Base-by-base conservation (phyloP, 2,113 vertebrate species). In the Pithys albifrons region DNA sequence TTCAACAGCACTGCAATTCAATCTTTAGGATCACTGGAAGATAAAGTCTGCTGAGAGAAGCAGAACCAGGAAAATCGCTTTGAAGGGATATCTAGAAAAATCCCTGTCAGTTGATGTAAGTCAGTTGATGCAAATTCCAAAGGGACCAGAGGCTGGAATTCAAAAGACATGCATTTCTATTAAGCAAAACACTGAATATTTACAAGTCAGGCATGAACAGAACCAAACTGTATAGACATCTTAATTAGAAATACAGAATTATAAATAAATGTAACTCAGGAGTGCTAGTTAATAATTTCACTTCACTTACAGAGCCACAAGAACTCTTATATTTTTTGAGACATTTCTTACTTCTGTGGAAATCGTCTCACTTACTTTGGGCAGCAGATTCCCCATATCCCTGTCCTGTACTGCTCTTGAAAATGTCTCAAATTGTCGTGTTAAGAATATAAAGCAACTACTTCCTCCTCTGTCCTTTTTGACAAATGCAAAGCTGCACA, bases 131-230 rank as follows among this genome's bases (percentile, higher is more conserved):
- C 54, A 72, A 71, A 91, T 73, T 94, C 94, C 83, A 88, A 96
- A 88, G 65, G 29, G 69, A 74, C 69, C 46, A 79, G 75, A 81
- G 17, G 82, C 91, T 94, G 92, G 64, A 95, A 91, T 93, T 91
- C 82, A 86, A 90, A 91, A 88, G 82, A 73, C 90, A 91, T 1
- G 31, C 28, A 83, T 65, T 92, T 86, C 79, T 64, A 81, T 95
- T 91, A 91, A 93, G 73, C 43, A 95, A 81, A 65, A 46, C 35
- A 86, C 3, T 41, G 65, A 58, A 43, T 85, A 83, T 55, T 88
- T 92, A 71, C 48, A 87, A 66, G 79, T 81, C 9, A 20, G 17
- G 27, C 54, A 81, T 6, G 49, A 95, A 84, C 7, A 83, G 19
- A 93, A 84, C 43, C 69, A 71, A 80, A 43, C 7, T 66, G 35